phyloP scores from a whole-genome alignment of 2,797 vertebrate genomes.

The Sitta carolinensis region DNA sequence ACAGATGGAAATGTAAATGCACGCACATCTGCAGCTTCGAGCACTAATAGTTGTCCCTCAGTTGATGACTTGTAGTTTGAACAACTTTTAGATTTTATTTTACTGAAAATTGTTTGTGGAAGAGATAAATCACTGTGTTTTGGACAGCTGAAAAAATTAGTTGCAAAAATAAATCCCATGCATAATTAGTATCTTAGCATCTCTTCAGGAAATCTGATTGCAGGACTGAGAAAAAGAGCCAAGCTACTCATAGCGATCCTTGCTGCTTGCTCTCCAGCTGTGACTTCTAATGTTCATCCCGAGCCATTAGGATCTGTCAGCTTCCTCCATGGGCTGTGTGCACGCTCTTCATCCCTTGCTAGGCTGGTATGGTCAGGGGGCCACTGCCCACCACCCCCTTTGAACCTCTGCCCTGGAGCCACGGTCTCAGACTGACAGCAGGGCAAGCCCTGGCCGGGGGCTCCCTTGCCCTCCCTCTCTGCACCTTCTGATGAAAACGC shows the following conservation, averaged over 20 bases:
- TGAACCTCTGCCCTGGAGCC: not conserved
- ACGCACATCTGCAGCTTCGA: not conserved
- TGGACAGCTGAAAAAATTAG: not conserved
- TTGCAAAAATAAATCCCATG: not conserved
- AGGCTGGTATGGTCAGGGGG: not conserved
- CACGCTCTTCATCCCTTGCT: accelerated
- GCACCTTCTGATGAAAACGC: not conserved
- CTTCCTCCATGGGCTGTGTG: not conserved
- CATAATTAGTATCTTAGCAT: not conserved
- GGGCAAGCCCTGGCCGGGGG: not conserved
- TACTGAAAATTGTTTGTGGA: not conserved
- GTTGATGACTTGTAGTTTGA: slow-evolving; percentile 11
- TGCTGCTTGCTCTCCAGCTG: not conserved
- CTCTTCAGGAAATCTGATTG: slow-evolving; percentile 43
- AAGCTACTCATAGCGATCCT: not conserved
- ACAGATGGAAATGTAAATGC: slow-evolving; percentile 40
- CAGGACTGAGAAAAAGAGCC: slow-evolving; percentile 4
- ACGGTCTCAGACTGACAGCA: accelerated
- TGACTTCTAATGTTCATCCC: not conserved
- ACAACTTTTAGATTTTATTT: slow-evolving; percentile 35
- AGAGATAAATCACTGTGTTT: not conserved
- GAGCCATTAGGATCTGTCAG: not conserved
- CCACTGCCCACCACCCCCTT: not conserved
- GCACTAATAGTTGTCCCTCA: not conserved
- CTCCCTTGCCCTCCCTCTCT: not conserved